Base-by-base conservation (phyloP, 2,797 vertebrate genomes). In the Gobionotothen gibberifrons region DNA sequence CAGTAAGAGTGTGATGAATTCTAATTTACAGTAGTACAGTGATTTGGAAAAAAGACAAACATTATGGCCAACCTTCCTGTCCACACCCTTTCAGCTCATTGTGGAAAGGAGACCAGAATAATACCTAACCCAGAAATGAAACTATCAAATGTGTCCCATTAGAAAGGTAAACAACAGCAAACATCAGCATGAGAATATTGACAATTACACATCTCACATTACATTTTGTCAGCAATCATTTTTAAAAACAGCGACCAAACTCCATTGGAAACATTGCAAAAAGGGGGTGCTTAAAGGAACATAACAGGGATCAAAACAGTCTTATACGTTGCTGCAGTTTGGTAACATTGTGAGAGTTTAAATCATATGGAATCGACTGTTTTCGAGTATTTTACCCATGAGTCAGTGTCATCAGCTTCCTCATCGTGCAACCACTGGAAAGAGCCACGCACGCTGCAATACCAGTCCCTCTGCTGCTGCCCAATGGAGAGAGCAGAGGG, bases 401-500 rank as follows among this genome's bases (percentile, higher is more conserved):
- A 47, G 26, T 49, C 49, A 11, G 40, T 39, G 54, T 59, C 73
- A 55, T 5, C 55, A 44, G 75, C 59, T 60, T 78, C 79, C 63
- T 78, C 78, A 46, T 79, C 85, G 46, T 69, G 82, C 80, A 90
- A 88, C 87, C 70, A 52, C 87, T 89, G 82, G 88, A 85, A 83
- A 84, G 54, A 66, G 62, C 61, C 52, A 40, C 44, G 47, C 57
- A 40, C 44, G 47, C 57, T 13, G 79, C 62, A 54, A 58, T 72
- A 72, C 72, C 69, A 81, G 72, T 17, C 74, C 68, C 71, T 74
- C 83, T 76, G 87, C 78, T 75, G 87, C 89, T 87, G 81, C 85
- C 92, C 93, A 95, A 95, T 92, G 58, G 85, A 81, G 77, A 74
- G 55, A 47, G 82, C 48, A 32, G 81, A 63, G 52, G 22, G 40